phyloP scores from a whole-genome alignment of 1,140 invertebrate genomes.

The Cydia amplana region DNA sequence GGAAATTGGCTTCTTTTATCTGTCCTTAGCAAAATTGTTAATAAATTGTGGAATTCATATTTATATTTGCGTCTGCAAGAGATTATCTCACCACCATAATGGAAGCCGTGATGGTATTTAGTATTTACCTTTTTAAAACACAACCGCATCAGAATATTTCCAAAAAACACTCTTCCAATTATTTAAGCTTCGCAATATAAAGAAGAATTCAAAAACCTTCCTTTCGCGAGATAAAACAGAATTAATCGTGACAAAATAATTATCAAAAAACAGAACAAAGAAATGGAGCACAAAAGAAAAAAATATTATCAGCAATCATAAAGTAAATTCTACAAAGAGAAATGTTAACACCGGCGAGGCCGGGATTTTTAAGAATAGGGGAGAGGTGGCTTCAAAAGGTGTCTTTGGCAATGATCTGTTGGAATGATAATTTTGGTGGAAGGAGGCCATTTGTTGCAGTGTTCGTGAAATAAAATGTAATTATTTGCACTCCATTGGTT shows the following conservation, averaged over 20 bases:
- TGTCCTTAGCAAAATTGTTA: too few species aligned
- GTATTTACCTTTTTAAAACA: too few species aligned
- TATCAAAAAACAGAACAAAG: slow-evolving; percentile 24
- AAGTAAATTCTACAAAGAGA: slow-evolving; percentile 27
- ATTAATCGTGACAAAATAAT: slow-evolving; percentile 31
- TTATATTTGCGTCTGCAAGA: too few species aligned
- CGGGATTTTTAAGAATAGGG: neutral
- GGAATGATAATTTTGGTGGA: slow-evolving; percentile 3
- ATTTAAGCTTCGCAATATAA: neutral
- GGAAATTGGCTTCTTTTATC: too few species aligned
- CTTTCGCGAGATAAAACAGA: slow-evolving; percentile 25
- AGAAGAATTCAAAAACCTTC: slow-evolving; percentile 13
- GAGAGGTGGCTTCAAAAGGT: neutral
- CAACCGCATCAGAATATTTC: neutral
- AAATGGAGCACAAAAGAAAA: slow-evolving; percentile 9
- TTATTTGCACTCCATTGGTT: slow-evolving; percentile 24
- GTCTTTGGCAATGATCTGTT: neutral
- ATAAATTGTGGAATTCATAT: too few species aligned
- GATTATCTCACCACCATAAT: too few species aligned
- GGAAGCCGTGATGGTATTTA: too few species aligned
- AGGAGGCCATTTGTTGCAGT: slow-evolving; percentile 23
- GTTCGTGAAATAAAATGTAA: slow-evolving; percentile 31
- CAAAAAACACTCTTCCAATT: neutral
- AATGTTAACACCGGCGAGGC: neutral
- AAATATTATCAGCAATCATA: slow-evolving; percentile 30